Evolutionary conservation across 2,888 invertebrate genomes (phyloP), one percentile per base, ranked within the genome.

Genomic region (Drosophila recens): DNA sequence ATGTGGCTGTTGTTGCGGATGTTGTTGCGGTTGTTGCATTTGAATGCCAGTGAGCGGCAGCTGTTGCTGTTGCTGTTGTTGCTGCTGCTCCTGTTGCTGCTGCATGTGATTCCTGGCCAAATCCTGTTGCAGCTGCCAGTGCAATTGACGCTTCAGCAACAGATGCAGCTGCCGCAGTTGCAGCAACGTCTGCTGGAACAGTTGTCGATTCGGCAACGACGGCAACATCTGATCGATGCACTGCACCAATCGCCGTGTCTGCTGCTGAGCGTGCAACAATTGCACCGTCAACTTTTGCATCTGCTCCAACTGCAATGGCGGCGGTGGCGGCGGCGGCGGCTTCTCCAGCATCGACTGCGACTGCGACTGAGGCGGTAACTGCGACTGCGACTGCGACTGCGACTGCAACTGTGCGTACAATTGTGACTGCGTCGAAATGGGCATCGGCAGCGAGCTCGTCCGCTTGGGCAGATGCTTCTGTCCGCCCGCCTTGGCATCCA

Each of bases 201-300:
- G 34, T 42, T 52, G 54, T 0, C 38, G 77, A 63, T 75, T 66
- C 11, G 66, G 51, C 62, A 76, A 4, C 38, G 38, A 45, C 1
- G 76, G 71, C 62, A 76, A 9, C 58, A 76, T 13, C 38, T 76
- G 62, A 0, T 63, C 72, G 5, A 75, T 52, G 43, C 42, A 23
- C 23, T 56, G 51, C 34, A 63, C 5, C 30, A 75, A 30, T 0
- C 46, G 61, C 0, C 62, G 58, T 3, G 77, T 71, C 51, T 76
- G 62, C 8, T 67, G 17, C 34, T 75, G 67, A 0, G 77, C 58
- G 0, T 13, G 49, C 43, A 63, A 8, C 63, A 75, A 23, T 13
- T 71, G 62, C 23, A 46, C 20, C 4, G 17, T 52, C 33, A 75
- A 34, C 17, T 63, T 46, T 9, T 33, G 40, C n/a, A 38, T 46